Conservation (phyloP, 2,888 invertebrate genomes). For the Dyspetes luteomarginatus region DNA sequence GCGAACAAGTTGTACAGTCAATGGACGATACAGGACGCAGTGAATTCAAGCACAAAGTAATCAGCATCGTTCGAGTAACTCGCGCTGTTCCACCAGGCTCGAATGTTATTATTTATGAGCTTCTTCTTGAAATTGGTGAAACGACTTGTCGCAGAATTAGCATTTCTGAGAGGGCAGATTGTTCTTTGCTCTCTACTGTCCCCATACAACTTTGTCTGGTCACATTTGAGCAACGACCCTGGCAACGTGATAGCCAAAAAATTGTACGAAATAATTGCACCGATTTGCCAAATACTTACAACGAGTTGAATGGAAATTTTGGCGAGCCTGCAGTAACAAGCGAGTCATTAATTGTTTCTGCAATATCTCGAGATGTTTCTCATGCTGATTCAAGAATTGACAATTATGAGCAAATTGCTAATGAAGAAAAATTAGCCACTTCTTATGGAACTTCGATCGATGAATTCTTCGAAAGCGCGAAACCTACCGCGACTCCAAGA, state of each 20-base stretch:
- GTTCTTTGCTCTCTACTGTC: constrained; percentile 72
- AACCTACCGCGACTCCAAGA: constrained; percentile 1
- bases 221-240: constrained; percentile 78
- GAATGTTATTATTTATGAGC: constrained; percentile 77
- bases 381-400: constrained; percentile 69
- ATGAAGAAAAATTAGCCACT: constrained; percentile 68
- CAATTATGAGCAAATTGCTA: constrained; percentile 75
- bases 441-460: constrained; percentile 64
- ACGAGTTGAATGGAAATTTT: constrained; percentile 68
- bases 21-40: constrained; percentile 76
- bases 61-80: constrained; percentile 76
- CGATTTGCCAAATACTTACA: constrained; percentile 67
- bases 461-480: constrained; percentile 54
- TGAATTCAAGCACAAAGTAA: constrained; percentile 78
- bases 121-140: constrained; percentile 78
- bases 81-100: constrained; percentile 77
- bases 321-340: constrained; percentile 55
- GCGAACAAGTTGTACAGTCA: constrained; percentile 72
- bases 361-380: constrained; percentile 62
- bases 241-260: constrained; percentile 73
- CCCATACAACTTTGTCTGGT: constrained; percentile 76
- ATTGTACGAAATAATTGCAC: constrained; percentile 80
- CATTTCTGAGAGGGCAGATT: constrained; percentile 73
- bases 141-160: constrained; percentile 77
- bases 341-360: constrained; percentile 48